These are phyloP conservation scores for Pelochelys cantorii DNA, from an alignment of 2,797 vertebrate genomes.

Conservation along the genomic window DNA sequence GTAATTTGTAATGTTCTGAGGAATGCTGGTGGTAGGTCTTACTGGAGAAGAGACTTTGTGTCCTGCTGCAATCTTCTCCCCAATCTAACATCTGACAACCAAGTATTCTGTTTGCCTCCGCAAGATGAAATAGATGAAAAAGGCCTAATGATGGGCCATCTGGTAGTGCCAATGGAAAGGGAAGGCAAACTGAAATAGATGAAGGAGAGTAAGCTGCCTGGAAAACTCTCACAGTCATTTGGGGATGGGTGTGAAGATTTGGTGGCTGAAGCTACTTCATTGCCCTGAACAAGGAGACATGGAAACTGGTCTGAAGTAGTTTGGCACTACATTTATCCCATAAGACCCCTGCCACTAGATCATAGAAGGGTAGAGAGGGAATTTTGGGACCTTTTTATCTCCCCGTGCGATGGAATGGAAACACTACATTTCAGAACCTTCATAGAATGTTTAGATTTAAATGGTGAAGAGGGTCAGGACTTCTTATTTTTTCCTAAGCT, in stretches of 20 bases:
- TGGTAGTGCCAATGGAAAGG: neutral
- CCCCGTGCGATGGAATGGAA: neutral
- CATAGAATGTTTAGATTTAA: neutral
- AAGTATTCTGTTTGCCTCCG: neutral
- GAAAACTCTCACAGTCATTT: neutral
- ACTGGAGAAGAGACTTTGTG: neutral
- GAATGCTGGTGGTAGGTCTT: neutral
- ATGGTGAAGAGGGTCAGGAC: neutral
- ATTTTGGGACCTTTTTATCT: rapidly evolving
- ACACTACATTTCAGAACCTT: neutral
- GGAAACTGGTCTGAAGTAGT: neutral
- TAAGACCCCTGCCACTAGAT: neutral
- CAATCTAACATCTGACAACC: neutral
- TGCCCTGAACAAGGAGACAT: neutral
- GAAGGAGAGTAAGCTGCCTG: neutral
- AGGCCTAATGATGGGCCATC: rapidly evolving
- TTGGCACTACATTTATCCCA: neutral
- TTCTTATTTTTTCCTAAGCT: neutral
- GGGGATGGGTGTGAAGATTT: neutral
- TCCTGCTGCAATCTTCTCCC: neutral
- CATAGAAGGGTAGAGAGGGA: no score
- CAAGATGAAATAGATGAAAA: neutral
- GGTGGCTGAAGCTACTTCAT: neutral
- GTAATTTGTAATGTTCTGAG: neutral
- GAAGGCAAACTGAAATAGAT: neutral